Base-by-base conservation (phyloP, 2,797 vertebrate species). In the Eupleurogrammus muticus region DNA sequence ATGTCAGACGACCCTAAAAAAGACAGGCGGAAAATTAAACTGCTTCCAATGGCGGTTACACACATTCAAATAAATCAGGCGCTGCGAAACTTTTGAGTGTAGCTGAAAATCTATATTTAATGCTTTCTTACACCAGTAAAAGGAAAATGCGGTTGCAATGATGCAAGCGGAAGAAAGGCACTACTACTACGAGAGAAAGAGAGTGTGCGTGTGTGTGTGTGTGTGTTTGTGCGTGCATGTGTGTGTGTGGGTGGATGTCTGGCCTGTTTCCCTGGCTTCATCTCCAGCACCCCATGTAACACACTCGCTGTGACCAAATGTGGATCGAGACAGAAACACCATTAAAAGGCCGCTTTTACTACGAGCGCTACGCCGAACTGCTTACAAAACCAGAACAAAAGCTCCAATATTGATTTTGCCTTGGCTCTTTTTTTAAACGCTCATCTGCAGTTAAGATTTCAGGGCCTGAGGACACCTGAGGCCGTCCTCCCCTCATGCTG, bases 141-240 rank as follows among this genome's bases (percentile, higher is more conserved):
- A 49, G 38, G 69, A 75, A 75, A 83, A 82, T n/a, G n/a, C 6
- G 28, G 28, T 28, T 28, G 28, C 28, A 84, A 82, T 87, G 86
- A 92, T 89, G 90, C 85, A 89, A 92, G 87, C 70, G 63, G 64
- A 78, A 72, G 90, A 88, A 91, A 91, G 72, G 65, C 76, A 84
- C 73, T 85, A 92, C 85, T 88, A 28, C 28, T n/a, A 83, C 49
- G 46, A 54, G 48, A 32, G 44, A 38, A 28, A 28, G 28, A 28
- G 28, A 28, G 28, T 51, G 62, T 59, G 71, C 34, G 70, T 48
- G 52, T 59, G 46, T 49, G 36, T 51, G 61, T 46, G 56, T 65
- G 73, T 51, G 71, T 50, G 60, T 55, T 52, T 50, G 48, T 61
- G 61, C 57, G 44, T 66, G 75, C 57, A 34, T 52, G 52, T 66